Evolutionary conservation across 2,888 invertebrate species (phyloP).

Genomic region (Pilophorus perplexus): DNA sequence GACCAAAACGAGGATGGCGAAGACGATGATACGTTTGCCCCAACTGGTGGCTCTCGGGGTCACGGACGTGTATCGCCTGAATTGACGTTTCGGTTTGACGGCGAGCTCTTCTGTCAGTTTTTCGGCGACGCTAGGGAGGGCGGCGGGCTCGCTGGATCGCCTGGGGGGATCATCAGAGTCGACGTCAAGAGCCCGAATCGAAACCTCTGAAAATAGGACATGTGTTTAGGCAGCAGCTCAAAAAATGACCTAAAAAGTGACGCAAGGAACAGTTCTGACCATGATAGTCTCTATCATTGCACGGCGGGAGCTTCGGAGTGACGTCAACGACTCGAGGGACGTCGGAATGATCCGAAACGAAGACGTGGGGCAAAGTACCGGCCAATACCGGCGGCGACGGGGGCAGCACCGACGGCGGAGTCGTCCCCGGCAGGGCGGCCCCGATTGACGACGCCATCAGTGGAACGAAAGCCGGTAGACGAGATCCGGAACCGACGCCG

Average conservation of each 20-base stretch:
- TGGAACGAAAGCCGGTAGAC: neutral
- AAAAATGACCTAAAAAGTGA: no score
- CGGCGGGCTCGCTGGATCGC: conserved; percentile 16
- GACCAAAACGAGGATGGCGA: neutral
- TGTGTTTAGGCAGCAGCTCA: no score
- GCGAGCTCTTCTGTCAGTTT: conserved; percentile 1
- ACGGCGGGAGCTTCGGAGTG: neutral
- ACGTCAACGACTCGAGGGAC: neutral
- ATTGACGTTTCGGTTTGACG: neutral
- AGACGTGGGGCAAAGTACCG: conserved; percentile 20
- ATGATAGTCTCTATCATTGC: no score
- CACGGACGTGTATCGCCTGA: conserved; percentile 1
- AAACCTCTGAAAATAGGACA: no score
- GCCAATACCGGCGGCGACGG: conserved; percentile 12
- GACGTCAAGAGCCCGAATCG: no score
- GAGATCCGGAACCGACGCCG: neutral
- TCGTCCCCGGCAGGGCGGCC: conserved; percentile 6
- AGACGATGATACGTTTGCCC: conserved; percentile 17
- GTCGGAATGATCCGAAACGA: conserved; percentile 24
- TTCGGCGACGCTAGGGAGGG: neutral
- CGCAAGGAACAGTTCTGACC: no score
- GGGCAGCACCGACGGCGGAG: conserved; percentile 20
- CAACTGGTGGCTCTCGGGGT: conserved; percentile 12
- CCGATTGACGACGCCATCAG: neutral
- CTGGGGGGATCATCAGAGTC: neutral